phyloP scores from a whole-genome alignment of 2,888 invertebrate species.

The Prosapia bicincta region DNA sequence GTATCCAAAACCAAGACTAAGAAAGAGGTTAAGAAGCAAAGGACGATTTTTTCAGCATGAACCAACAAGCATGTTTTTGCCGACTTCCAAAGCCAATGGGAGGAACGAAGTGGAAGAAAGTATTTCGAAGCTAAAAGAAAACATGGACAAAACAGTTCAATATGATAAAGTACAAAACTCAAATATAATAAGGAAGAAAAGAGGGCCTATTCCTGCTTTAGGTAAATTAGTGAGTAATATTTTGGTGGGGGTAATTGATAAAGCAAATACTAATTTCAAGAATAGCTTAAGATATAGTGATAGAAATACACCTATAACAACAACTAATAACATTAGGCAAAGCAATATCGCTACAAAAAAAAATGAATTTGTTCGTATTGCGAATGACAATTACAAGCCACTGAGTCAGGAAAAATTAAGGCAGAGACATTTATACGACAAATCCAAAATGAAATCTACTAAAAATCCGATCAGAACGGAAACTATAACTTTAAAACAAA shows the following conservation, averaged over 20 bases:
- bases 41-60: background rate
- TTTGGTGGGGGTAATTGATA: slow-evolving; percentile 6
- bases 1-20: background rate
- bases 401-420: background rate
- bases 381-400: background rate
- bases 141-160: background rate
- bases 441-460: background rate
- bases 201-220: background rate
- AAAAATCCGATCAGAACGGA: background rate
- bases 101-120: background rate
- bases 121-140: background rate
- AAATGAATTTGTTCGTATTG: background rate
- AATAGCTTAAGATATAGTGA: background rate
- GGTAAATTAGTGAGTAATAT: slow-evolving; percentile 20
- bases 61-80: background rate
- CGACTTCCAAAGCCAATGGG: background rate
- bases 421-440: background rate
- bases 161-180: background rate
- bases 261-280: background rate
- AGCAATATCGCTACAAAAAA: background rate
- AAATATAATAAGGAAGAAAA: background rate
- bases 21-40: background rate
- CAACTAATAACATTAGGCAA: background rate
- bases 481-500: background rate
- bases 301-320: background rate